Evolutionary conservation across 2,113 vertebrate genomes (phyloP), one percentile per base, ranked within the genome.

Genomic region (Microcebus griseorufus): DNA sequence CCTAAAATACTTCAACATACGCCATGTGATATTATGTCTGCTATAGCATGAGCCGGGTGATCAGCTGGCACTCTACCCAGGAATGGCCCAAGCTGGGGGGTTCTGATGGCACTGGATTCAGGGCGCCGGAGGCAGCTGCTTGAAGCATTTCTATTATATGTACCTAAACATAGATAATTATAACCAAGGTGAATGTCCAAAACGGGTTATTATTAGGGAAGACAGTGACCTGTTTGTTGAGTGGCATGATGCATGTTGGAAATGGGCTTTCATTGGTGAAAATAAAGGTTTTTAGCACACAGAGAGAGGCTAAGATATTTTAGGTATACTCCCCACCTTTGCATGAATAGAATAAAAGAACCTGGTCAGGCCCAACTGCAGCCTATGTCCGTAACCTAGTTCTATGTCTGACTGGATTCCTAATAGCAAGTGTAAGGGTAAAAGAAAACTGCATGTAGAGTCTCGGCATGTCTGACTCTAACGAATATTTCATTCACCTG

Each of bases 91-190:
- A 1, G 32, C 48, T n/a, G 2, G 22, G 64, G 48, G 17, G 18
- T 67, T 67, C 48, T 23, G 45, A 32, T 3, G 22, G 53, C 73
- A 25, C 51, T 20, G 45, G 25, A 82, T 73, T 79, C 39, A 70
- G 60, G 81, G 85, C 16, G 37, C 69, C 39, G 53, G 42, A 42
- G 60, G n/a, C 92, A 95, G 82, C 81, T 85, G 64, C 62, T 37
- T 25, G 23, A 79, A 86, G 5, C 53, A 84, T 93, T 89, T 82
- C 86, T 79, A 48, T 45, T 83, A 34, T 48, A 64, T 4, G 4
- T 72, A 53, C 84, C 94, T 78, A 92, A 97, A 37, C 45, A 60
- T n/a, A 69, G 78, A 55, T 27, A 45, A 79, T 60, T 39, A 85
- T 27, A 73, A 53, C 45, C 17, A 78, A 90, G 53, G 55, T 86